A percentile compares a stretch with the other conserved stretches of the same genome.
phyloP scores from a whole-genome alignment of 2,113 vertebrate species.

The Rhinolophus sinicus region DNA sequence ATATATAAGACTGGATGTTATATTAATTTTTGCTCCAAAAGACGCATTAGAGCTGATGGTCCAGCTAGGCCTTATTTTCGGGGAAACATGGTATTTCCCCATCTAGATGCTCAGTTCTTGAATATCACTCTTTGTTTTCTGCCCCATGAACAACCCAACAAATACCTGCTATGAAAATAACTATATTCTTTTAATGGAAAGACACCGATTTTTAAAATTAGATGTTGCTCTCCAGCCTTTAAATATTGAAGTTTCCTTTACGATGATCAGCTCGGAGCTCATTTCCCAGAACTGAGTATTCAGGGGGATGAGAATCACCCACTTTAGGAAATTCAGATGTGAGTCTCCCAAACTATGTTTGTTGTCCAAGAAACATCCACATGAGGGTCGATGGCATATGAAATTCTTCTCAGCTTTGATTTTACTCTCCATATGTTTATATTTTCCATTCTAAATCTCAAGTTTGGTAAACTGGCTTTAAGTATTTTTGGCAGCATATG shows the following conservation, averaged over 20 bases:
- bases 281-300: neutral
- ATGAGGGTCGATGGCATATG: accelerated
- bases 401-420: neutral
- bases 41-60: too few species aligned
- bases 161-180: neutral
- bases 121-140: neutral
- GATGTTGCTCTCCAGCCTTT: neutral
- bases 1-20: too few species aligned
- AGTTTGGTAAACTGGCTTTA: neutral
- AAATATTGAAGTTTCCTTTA: neutral
- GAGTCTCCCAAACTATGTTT: neutral
- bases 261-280: neutral
- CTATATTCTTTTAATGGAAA: neutral
- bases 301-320: neutral
- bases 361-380: neutral
- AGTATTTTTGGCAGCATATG: neutral
- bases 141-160: neutral
- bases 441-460: neutral
- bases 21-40: too few species aligned
- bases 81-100: too few species aligned
- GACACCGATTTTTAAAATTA: neutral
- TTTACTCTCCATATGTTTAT: neutral
- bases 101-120: neutral
- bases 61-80: too few species aligned
- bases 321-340: neutral